Evolutionary conservation across 2,113 vertebrate genomes (phyloP).

Genomic region (Hippocampus zosterae): DNA sequence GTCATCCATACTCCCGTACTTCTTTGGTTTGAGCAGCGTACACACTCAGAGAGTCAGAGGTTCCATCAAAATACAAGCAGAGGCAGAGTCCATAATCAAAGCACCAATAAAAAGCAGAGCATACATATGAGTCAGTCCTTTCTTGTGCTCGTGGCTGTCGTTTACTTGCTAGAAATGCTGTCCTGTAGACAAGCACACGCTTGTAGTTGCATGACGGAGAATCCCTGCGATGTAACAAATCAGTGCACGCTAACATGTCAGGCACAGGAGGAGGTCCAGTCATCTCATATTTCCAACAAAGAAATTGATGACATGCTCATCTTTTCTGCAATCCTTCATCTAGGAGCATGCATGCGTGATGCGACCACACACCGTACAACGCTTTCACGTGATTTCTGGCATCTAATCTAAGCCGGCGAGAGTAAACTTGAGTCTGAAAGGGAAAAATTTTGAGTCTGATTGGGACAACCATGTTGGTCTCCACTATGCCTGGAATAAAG

Average conservation of each 20-base stretch:
- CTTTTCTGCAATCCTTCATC: constrained; percentile 6
- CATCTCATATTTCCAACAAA: neutral
- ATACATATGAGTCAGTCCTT: constrained; percentile 43
- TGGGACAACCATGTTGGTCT: constrained; percentile 46
- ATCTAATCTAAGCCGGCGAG: constrained; percentile 31
- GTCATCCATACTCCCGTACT: neutral
- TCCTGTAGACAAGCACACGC: constrained; percentile 35
- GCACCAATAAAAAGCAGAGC: constrained; percentile 25
- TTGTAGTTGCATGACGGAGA: constrained; percentile 54
- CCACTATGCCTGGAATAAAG: constrained; percentile 52
- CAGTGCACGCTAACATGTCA: constrained; percentile 14
- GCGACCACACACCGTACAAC: constrained; percentile 21
- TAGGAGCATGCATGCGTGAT: constrained; percentile 38
- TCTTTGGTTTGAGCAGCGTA: neutral
- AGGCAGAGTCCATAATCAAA: constrained; percentile 26
- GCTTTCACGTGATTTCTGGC: constrained; percentile 22
- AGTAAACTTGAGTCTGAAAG: constrained; percentile 37
- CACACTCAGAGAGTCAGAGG: constrained; percentile 23
- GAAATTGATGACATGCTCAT: neutral
- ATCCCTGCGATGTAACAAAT: constrained; percentile 24
- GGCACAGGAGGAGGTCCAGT: neutral
- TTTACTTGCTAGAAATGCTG: constrained; percentile 47
- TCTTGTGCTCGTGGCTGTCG: constrained; percentile 52
- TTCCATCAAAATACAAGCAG: constrained; percentile 19
- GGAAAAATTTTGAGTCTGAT: constrained; percentile 35